Percentiles rank a stretch among this genome's conserved stretches.
These are phyloP conservation scores for Muschampia plurimacula DNA, from an alignment of 2,888 invertebrate genomes.

Conservation along the genomic window DNA sequence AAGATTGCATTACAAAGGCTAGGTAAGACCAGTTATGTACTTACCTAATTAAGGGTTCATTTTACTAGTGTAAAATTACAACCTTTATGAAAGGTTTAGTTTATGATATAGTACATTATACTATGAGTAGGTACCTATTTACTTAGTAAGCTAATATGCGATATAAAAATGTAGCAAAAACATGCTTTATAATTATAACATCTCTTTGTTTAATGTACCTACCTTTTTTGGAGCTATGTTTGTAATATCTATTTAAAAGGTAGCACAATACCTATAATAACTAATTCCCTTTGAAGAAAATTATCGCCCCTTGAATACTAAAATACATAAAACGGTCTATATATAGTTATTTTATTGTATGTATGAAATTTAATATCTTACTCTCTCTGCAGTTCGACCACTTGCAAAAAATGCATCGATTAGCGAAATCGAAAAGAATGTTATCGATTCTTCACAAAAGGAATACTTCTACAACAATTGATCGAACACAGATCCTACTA, in stretches of 20 bases:
- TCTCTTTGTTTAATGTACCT: too few relatives aligned
- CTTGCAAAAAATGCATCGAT: constrained; percentile 14
- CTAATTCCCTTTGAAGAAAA: too few relatives aligned
- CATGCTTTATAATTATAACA: too few relatives aligned
- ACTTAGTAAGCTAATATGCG: not conserved
- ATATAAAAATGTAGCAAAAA: not conserved
- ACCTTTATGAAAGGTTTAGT: constrained; percentile 2
- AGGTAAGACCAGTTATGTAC: constrained; percentile 21
- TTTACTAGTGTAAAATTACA: constrained; percentile 10
- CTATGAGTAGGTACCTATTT: not conserved
- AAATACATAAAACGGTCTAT: too few relatives aligned
- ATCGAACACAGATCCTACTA: constrained; percentile 12
- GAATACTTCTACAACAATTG: constrained; percentile 22
- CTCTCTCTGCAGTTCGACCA: not conserved
- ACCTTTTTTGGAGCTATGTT: too few relatives aligned
- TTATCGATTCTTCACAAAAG: not conserved
- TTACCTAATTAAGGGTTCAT: constrained; percentile 4
- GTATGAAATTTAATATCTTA: too few relatives aligned
- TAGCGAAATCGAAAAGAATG: constrained; percentile 5
- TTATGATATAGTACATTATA: not conserved
- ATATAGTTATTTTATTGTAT: too few relatives aligned
- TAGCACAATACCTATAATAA: too few relatives aligned
- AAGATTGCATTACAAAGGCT: not conserved
- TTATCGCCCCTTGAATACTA: too few relatives aligned
- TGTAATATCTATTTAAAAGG: too few relatives aligned